These are phyloP conservation scores for Sciurus carolinensis DNA, from an alignment of 2,797 vertebrate species.

Conservation along the genomic window DNA sequence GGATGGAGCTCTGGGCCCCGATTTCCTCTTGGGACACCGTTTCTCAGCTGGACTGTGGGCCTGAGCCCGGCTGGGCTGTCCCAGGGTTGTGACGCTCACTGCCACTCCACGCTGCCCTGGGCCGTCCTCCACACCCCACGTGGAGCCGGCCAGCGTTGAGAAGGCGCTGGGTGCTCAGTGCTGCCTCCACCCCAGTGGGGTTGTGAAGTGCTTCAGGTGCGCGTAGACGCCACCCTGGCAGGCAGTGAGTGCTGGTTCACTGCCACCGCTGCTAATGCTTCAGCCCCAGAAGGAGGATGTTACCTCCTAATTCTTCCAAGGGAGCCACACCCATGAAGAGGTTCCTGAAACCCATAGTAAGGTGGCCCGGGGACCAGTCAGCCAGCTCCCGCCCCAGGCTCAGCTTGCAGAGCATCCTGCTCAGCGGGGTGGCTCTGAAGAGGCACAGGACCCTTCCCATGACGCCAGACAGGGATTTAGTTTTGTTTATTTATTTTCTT, in stretches of 20 bases:
- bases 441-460: not conserved
- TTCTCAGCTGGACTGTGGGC: not conserved
- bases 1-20: not conserved
- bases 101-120: no score
- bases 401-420: not conserved
- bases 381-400: accelerated
- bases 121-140: no score
- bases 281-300: not conserved
- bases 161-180: no score
- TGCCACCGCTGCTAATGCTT: accelerated
- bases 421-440: not conserved
- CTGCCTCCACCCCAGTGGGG: no score
- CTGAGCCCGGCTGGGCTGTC: not conserved
- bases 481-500: not conserved
- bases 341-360: accelerated
- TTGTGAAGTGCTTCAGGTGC: no score
- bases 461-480: accelerated
- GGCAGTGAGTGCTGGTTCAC: not conserved
- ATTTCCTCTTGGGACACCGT: not conserved
- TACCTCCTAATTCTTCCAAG: not conserved
- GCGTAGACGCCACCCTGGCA: no score
- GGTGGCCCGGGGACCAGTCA: not conserved
- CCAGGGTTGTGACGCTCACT: not conserved
- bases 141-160: no score
- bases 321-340: not conserved